These are phyloP conservation scores for Papilio elwesi DNA, from an alignment of 2,888 invertebrate genomes.

Conservation along the genomic window DNA sequence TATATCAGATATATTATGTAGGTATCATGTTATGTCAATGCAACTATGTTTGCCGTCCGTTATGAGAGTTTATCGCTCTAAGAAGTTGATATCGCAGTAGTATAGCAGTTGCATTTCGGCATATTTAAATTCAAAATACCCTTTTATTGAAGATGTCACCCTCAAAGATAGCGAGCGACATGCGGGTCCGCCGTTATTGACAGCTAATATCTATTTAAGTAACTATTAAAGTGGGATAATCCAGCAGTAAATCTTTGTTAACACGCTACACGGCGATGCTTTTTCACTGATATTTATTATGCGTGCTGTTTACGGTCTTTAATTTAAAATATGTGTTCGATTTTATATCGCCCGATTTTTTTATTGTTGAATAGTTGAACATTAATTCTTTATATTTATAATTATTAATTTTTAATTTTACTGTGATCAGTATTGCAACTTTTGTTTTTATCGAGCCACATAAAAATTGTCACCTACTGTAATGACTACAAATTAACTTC, in stretches of 20 bases:
- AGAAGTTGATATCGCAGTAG: background rate
- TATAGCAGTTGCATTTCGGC: background rate
- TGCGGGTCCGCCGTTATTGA: constrained; percentile 73
- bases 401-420: too few relatives aligned
- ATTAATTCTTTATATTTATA: background rate
- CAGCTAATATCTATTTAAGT: constrained; percentile 70
- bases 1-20: too few relatives aligned
- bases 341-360: constrained; percentile 35
- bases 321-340: constrained; percentile 38
- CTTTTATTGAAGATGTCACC: constrained; percentile 22
- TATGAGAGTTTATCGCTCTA: background rate
- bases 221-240: constrained; percentile 64
- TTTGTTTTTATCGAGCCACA: too few relatives aligned
- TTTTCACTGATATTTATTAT: constrained; percentile 70
- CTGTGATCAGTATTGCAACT: too few relatives aligned
- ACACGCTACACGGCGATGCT: constrained; percentile 56
- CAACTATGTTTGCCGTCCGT: background rate
- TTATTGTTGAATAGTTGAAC: background rate
- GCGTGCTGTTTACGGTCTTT: constrained; percentile 54
- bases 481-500: too few relatives aligned
- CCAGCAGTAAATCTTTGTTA: constrained; percentile 70
- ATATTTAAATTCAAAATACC: constrained; percentile 33
- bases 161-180: constrained; percentile 51
- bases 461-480: too few relatives aligned
- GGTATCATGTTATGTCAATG: too few relatives aligned